These are phyloP conservation scores for Copidosoma floridanum DNA, from an alignment of 1,140 invertebrate genomes.

Conservation along the genomic window DNA sequence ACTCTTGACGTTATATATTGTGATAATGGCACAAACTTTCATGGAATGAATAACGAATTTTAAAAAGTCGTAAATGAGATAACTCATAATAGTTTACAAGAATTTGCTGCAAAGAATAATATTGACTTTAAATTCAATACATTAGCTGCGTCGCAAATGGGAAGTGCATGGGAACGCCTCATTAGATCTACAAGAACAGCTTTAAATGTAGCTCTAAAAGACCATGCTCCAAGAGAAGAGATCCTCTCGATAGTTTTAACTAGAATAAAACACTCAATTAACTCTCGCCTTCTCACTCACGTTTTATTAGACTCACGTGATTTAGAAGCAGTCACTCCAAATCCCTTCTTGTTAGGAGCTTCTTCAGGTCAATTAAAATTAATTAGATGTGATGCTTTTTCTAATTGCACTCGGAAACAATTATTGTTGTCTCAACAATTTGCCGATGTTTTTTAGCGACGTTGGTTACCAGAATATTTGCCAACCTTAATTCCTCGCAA, in stretches of 20 bases:
- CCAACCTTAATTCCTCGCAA: conserved; percentile 29
- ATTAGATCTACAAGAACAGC: not conserved
- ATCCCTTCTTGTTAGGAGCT: conserved; percentile 37
- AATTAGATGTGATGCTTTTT: not conserved
- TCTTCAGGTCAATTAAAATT: not conserved
- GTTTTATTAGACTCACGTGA: conserved; percentile 26
- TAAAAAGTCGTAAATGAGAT: too few relatives aligned
- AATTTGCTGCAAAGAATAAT: not conserved
- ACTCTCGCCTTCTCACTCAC: conserved; percentile 5
- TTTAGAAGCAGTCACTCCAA: conserved; percentile 29
- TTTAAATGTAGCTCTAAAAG: not conserved
- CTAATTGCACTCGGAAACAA: not conserved
- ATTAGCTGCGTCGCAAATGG: too few relatives aligned
- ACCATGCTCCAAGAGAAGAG: not conserved
- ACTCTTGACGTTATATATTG: too few relatives aligned
- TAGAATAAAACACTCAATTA: not conserved
- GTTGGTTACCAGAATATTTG: conserved; percentile 20
- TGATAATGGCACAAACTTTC: too few relatives aligned
- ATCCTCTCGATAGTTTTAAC: not conserved
- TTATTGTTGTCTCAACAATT: conserved; percentile 17
- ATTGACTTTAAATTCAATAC: not conserved
- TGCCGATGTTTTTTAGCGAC: conserved; percentile 31
- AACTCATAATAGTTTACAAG: too few relatives aligned
- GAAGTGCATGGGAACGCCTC: not conserved
- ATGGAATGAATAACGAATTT: too few relatives aligned